These are phyloP conservation scores for Catharus ustulatus DNA, from an alignment of 2,797 vertebrate genomes.

Conservation along the genomic window DNA sequence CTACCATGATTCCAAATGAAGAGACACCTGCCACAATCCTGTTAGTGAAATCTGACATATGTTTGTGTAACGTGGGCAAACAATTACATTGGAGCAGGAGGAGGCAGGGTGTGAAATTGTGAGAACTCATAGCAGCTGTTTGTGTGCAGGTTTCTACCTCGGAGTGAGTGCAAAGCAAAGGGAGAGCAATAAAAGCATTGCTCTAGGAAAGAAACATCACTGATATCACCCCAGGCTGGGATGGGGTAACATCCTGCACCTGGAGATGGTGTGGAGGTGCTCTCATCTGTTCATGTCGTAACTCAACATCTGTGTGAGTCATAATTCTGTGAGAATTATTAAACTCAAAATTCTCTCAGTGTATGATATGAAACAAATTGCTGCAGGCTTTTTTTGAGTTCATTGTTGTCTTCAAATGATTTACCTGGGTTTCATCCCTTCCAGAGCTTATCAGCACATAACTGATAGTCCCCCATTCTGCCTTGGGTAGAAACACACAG, in stretches of 20 bases:
- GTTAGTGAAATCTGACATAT: background rate
- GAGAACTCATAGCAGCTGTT: background rate
- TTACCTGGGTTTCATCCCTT: background rate
- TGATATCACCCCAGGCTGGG: background rate
- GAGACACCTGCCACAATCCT: background rate
- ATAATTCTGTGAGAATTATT: background rate
- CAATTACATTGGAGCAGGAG: background rate
- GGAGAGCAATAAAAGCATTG: background rate
- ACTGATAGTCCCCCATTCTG: background rate
- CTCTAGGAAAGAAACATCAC: background rate
- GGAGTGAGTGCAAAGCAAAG: background rate
- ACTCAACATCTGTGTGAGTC: background rate
- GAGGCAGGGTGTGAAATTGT: background rate
- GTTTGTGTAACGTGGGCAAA: background rate
- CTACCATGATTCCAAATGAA: background rate
- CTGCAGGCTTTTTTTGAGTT: background rate
- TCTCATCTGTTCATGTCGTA: background rate
- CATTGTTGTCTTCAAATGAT: background rate
- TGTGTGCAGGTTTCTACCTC: background rate
- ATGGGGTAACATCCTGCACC: background rate
- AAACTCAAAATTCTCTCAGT: background rate
- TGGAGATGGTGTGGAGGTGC: background rate
- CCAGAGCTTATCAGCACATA: background rate
- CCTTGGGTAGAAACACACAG: background rate
- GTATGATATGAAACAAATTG: background rate